Base-by-base conservation (phyloP, 2,888 invertebrate genomes). In the Vesta saturnalis region DNA sequence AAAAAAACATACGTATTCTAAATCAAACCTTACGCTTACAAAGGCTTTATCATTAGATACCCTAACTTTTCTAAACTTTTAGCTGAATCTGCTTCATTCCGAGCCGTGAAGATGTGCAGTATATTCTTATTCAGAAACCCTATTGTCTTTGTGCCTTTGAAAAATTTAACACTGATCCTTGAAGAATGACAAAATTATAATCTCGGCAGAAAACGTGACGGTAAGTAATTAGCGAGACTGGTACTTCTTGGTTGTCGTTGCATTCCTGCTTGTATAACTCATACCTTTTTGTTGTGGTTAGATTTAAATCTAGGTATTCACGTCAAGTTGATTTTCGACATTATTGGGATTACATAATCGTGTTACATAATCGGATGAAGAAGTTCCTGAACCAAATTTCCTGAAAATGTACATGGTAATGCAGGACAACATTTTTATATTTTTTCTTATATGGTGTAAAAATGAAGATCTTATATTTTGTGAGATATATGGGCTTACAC, bases 101-200 rank as follows among this genome's bases (percentile, higher is more conserved):
- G 19, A 12, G n/a, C 54, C 4, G 19, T 12, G 10, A 12, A 21
- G 22, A 54, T 54, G 22, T 19, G 6, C 12, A 6, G 19, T 21
- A 21, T 19, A 19, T 5, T 54, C 54, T 54, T 54, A 2, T 54
- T 19, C 12, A 12, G n/a, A 21, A 54, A 19, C 54, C 65, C 71
- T 61, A 55, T 65, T 19, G 21, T 67, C 67, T 59, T 43, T 60
- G 15, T 70, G 73, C 39, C 57, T 23, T 58, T 22, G 23, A 60
- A 73, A 76, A 15, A 71, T 63, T 12, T 69, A 67, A 67, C 74
- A 77, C 57, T 72, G 71, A 57, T 76, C 75, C 54, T 64, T 54
- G 60, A 65, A 67, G 73, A 60, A 61, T 73, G 75, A 58, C 69
- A 59, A n/a, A n/a, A n/a, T n/a, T n/a, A n/a, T n/a, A n/a, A n/a